Evolutionary conservation across 1,140 invertebrate species (phyloP), one percentile per base, ranked within the genome.

Genomic region (Hycleus phaleratus): DNA sequence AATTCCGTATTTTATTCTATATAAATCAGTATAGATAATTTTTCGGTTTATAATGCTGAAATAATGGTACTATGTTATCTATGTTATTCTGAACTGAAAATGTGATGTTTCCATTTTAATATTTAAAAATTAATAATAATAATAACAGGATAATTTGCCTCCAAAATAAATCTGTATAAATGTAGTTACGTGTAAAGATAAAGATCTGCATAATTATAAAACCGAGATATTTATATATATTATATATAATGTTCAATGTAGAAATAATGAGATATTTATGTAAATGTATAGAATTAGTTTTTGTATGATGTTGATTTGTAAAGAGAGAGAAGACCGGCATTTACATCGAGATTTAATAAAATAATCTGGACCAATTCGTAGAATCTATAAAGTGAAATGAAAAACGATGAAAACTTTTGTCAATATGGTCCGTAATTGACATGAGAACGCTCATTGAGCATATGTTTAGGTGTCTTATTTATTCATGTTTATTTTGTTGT

Each of bases 291-390:
- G 51, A 53, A 42, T 53, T 53, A 53, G 51, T 53, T 53, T 53
- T 53, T 53, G 51, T 53, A 53, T 53, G 42, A 53, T 53, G 46
- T 53, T 53, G 51, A 53, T 53, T 53, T 53, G 42, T 53, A 53
- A 45, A 32, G 46, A 53, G 51, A 53, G 51, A 32, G 32, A 32
- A 32, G 32, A 32, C 32, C 4, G 32, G 32, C 4, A 32, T 32
- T 32, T 53, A 53, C 51, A 53, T 53, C 51, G 51, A 45, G 46
- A 53, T 45, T 32, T 53, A 46, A 38, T 53, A 26, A 53, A 40
- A 46, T 45, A 45, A 44, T 53, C 51, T 53, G 51, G 51, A 53
- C 51, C 51, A 53, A 53, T 53, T 53, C 45, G 46, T 42, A 46
- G 51, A 46, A n/a, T 53, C 4, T 32, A 32, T 32, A 5, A 2